Percentiles rank a stretch among this genome's conserved stretches.
Conservation (phyloP, 2,113 vertebrate species). For the Peromyscus californicus region DNA sequence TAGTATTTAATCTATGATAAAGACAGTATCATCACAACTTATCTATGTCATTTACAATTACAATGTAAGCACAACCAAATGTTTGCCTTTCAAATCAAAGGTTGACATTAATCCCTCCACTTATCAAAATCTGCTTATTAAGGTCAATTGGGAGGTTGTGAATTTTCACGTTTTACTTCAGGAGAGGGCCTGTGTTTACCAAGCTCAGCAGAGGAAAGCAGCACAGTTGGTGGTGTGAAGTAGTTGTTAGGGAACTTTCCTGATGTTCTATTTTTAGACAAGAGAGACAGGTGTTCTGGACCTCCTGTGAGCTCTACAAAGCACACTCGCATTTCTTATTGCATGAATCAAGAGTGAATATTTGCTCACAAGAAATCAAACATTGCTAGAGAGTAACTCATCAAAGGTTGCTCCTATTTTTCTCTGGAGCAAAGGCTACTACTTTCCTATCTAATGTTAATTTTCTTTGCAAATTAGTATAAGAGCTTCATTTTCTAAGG, state of each 20-base stretch:
- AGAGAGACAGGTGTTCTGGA: not conserved
- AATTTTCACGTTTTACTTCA: not conserved
- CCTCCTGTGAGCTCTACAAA: not conserved
- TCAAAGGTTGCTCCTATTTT: not conserved
- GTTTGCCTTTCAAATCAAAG: conserved; percentile 62
- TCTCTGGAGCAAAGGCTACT: not conserved
- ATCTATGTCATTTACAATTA: conserved; percentile 77
- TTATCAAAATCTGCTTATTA: conserved; percentile 52
- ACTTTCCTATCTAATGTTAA: not conserved
- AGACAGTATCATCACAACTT: conserved; percentile 74
- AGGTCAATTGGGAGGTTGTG: conserved; percentile 58
- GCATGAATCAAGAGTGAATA: not conserved
- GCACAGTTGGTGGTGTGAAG: not conserved
- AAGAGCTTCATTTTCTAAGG: not conserved
- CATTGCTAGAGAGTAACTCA: not conserved
- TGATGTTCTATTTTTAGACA: not conserved
- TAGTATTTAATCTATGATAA: conserved; percentile 76
- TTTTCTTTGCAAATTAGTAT: not conserved
- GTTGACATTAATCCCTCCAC: conserved; percentile 49
- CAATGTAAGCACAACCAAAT: conserved; percentile 76
- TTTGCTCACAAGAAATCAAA: conserved; percentile 1
- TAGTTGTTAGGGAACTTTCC: not conserved
- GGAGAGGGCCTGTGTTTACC: not conserved
- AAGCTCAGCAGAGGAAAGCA: conserved; percentile 1
- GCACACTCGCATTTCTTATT: not conserved